phyloP scores from a whole-genome alignment of 2,113 vertebrate species.

The Bujurquina vittata region DNA sequence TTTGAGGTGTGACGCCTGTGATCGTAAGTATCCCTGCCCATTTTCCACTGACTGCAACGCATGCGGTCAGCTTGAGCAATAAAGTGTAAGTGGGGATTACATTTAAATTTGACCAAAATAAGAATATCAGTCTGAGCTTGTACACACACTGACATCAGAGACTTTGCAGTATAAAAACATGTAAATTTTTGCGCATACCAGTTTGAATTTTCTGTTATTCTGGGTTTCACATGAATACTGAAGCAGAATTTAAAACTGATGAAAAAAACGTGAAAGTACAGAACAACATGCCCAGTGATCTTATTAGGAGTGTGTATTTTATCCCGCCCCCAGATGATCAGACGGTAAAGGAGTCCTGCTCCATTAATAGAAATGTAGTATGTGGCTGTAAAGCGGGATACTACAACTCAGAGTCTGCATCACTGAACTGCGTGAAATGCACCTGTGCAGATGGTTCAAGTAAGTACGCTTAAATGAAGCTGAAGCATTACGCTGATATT shows the following conservation, averaged over 20 bases:
- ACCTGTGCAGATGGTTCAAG: accelerated
- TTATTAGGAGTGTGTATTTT: background rate
- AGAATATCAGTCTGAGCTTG: background rate
- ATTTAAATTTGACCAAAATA: background rate
- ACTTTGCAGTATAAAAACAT: background rate
- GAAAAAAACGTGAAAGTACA: background rate
- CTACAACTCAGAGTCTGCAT: background rate
- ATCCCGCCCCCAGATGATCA: background rate
- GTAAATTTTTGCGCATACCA: background rate
- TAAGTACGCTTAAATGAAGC: background rate
- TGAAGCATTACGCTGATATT: background rate
- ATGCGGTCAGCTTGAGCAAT: too few species aligned
- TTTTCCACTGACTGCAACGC: too few species aligned
- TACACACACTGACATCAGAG: background rate
- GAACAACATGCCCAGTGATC: background rate
- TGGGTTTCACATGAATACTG: background rate
- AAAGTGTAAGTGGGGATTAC: too few species aligned
- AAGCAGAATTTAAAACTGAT: background rate
- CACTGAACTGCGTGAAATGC: background rate
- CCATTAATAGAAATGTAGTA: background rate
- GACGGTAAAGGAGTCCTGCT: background rate
- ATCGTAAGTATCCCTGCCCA: background rate
- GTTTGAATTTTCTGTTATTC: background rate
- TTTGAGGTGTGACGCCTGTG: accelerated
- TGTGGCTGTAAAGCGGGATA: background rate